A percentile compares a stretch with the other conserved stretches of the same genome.
Conservation (phyloP, 2,113 vertebrate genomes). For the Caretta caretta region DNA sequence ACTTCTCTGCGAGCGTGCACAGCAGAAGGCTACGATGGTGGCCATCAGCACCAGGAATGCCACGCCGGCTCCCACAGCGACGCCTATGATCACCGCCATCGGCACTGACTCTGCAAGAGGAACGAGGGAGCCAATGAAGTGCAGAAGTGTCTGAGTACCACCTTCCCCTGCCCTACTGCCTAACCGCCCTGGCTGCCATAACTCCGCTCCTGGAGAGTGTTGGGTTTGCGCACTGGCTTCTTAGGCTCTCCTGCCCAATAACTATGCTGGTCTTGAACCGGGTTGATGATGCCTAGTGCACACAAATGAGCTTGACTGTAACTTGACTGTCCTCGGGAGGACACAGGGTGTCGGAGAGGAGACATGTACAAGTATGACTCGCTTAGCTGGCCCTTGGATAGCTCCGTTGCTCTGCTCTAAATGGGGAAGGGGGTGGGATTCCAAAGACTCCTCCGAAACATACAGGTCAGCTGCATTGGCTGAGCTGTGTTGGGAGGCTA, state of each 20-base stretch:
- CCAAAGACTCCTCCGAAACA: background rate
- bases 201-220: background rate
- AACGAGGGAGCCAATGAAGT: slow-evolving; percentile 32
- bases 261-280: background rate
- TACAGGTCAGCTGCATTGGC: background rate
- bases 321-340: background rate
- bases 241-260: background rate
- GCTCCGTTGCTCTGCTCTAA: background rate
- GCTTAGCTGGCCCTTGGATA: background rate
- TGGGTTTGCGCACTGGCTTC: background rate
- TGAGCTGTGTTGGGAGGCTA: background rate
- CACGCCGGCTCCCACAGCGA: slow-evolving; percentile 96
- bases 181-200: background rate
- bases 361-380: background rate
- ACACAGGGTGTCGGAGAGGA: background rate
- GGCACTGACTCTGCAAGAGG: slow-evolving; percentile 92
- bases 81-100: slow-evolving; percentile 96
- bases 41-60: slow-evolving; percentile 96
- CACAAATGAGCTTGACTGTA: background rate
- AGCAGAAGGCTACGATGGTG: slow-evolving; percentile 98
- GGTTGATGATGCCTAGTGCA: background rate
- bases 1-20: slow-evolving; percentile 98
- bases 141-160: background rate
- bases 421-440: background rate
- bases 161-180: background rate